A percentile compares a stretch with the other conserved stretches of the same genome.
Evolutionary conservation across 2,888 invertebrate species (phyloP).

Genomic region (Elegia similella): DNA sequence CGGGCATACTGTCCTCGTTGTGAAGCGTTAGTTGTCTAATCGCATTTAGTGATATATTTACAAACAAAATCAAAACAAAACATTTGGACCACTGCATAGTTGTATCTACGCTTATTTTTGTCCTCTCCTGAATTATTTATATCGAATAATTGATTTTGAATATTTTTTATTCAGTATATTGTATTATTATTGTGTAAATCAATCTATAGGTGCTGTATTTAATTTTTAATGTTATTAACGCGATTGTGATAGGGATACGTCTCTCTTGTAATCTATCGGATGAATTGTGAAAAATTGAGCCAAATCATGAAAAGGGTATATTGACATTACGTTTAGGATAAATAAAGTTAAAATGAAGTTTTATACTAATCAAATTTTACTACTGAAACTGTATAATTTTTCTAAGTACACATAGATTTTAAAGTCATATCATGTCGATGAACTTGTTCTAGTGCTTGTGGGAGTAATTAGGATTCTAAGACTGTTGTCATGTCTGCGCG

Average conservation of each 20-base stretch:
- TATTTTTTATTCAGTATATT: conserved; percentile 61
- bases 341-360: conserved; percentile 70
- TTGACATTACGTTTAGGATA: conserved; percentile 75
- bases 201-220: conserved; percentile 76
- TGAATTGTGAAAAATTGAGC: conserved; percentile 66
- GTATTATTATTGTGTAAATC: conserved; percentile 61
- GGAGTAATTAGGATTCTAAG: conserved; percentile 57
- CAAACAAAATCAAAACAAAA: conserved; percentile 44
- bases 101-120: conserved; percentile 64
- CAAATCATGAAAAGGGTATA: conserved; percentile 79
- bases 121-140: conserved; percentile 56
- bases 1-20: conserved; percentile 51
- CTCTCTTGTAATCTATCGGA: conserved; percentile 69
- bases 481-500: conserved; percentile 36
- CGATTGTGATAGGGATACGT: conserved; percentile 69
- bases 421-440: conserved; percentile 71
- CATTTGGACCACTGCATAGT: conserved; percentile 67
- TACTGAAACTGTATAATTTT: conserved; percentile 69
- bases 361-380: conserved; percentile 75
- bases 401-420: conserved; percentile 72
- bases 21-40: conserved; percentile 66
- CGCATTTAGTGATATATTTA: conserved; percentile 63
- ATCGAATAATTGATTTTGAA: conserved; percentile 60
- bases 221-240: conserved; percentile 70
- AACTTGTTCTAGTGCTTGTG: conserved; percentile 55